Percentiles rank a stretch among this genome's conserved stretches.
Conservation (phyloP, 1,140 invertebrate species). For the Drosophila auraria region DNA sequence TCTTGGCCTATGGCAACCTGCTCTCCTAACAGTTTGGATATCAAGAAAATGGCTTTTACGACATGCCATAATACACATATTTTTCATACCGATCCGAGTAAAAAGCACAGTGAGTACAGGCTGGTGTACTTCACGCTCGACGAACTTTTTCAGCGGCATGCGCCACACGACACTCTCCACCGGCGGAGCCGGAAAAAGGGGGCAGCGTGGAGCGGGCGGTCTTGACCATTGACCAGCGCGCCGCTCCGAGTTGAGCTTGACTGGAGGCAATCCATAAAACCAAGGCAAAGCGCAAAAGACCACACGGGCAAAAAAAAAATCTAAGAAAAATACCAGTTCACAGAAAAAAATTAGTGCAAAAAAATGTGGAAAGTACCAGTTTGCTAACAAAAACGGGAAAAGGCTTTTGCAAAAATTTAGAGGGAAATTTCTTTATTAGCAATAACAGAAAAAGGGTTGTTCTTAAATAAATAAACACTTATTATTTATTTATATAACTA, state of each 20-base stretch:
- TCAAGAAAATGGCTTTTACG: slow-evolving; percentile 54
- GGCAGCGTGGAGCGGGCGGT: slow-evolving; percentile 12
- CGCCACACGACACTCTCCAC: slow-evolving; percentile 75
- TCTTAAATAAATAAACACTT: background rate
- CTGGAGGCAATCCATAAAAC: slow-evolving; percentile 53
- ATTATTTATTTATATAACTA: background rate
- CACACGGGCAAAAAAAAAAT: slow-evolving; percentile 46
- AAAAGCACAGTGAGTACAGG: slow-evolving; percentile 46
- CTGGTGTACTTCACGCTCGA: slow-evolving; percentile 70
- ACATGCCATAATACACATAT: slow-evolving; percentile 53
- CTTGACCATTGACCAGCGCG: slow-evolving; percentile 74
- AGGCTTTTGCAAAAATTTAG: background rate
- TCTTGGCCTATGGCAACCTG: slow-evolving; percentile 39
- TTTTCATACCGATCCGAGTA: slow-evolving; percentile 44
- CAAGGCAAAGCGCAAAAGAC: slow-evolving; percentile 30
- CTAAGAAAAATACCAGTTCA: background rate
- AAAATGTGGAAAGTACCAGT: background rate
- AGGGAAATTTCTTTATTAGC: background rate
- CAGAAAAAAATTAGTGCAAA: slow-evolving; percentile 9
- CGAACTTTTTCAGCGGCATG: slow-evolving; percentile 60
- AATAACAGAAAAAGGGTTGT: background rate
- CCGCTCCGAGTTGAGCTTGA: slow-evolving; percentile 47
- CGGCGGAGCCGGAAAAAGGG: slow-evolving; percentile 12
- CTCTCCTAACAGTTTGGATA: slow-evolving; percentile 44
- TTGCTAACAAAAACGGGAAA: background rate